A percentile compares a stretch with the other conserved stretches of the same genome.
Evolutionary conservation across 1,140 invertebrate genomes (phyloP).

Genomic region (Phenacoccus solenopsis): DNA sequence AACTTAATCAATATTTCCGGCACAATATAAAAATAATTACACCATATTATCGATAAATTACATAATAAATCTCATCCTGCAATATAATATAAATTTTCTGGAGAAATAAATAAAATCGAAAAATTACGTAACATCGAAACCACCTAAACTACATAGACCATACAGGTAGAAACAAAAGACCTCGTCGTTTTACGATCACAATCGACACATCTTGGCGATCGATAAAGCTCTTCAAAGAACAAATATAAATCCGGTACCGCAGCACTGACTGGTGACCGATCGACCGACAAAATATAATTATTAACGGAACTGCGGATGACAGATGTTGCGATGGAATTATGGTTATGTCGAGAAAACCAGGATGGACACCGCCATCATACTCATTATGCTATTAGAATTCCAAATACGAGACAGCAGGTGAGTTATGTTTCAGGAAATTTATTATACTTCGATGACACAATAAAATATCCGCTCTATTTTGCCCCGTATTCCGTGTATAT

Average conservation of each 20-base stretch:
- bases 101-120: too few species aligned
- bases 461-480: slow-evolving; percentile 6
- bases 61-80: too few species aligned
- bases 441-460: slow-evolving; percentile 6
- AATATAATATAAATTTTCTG: too few species aligned
- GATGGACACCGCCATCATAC: slow-evolving; percentile 12
- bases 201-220: too few species aligned
- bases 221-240: not conserved
- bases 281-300: slow-evolving; percentile 15
- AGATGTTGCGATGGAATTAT: slow-evolving; percentile 11
- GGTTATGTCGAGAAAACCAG: slow-evolving; percentile 6
- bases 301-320: slow-evolving; percentile 14
- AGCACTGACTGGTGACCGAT: slow-evolving; percentile 8
- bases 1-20: too few species aligned
- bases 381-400: slow-evolving; percentile 11
- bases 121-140: too few species aligned
- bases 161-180: too few species aligned
- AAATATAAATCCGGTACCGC: not conserved
- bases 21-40: too few species aligned
- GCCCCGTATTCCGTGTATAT: too few species aligned
- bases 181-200: too few species aligned
- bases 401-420: slow-evolving; percentile 8
- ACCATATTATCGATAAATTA: too few species aligned
- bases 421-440: slow-evolving; percentile 9
- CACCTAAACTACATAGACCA: too few species aligned